phyloP scores from a whole-genome alignment of 2,797 vertebrate species.

The Pristis pectinata region DNA sequence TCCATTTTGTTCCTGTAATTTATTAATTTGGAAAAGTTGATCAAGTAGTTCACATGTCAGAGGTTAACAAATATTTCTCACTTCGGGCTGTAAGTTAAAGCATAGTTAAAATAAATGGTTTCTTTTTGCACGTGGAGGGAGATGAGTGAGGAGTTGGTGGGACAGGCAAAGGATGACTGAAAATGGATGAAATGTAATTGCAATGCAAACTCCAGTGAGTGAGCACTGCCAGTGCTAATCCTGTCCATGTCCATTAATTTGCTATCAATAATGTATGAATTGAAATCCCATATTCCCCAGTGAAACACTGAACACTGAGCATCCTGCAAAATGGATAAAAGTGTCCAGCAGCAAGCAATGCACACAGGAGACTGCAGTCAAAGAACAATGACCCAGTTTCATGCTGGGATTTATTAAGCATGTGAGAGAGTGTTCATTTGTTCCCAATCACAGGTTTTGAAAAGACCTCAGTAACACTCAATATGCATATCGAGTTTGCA shows the following conservation, averaged over 20 bases:
- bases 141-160: background rate
- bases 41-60: background rate
- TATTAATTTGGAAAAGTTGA: conserved; percentile 2
- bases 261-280: conserved; percentile 35
- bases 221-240: conserved; percentile 2
- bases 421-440: conserved; percentile 26
- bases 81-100: background rate
- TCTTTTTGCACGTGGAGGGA: background rate
- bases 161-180: background rate
- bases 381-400: conserved; percentile 32
- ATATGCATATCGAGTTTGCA: background rate
- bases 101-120: background rate
- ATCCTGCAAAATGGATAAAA: conserved; percentile 28
- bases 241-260: conserved; percentile 23
- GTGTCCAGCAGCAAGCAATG: conserved; percentile 30
- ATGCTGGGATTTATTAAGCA: conserved; percentile 34
- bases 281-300: conserved; percentile 30
- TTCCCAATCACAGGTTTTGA: conserved; percentile 3
- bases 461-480: background rate
- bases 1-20: background rate
- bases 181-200: conserved; percentile 20
- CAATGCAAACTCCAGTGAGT: conserved; percentile 27
- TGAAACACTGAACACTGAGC: conserved; percentile 19
- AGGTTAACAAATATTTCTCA: background rate
- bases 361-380: conserved; percentile 8